phyloP scores from a whole-genome alignment of 1,140 invertebrate genomes.

The Penaeus indicus region DNA sequence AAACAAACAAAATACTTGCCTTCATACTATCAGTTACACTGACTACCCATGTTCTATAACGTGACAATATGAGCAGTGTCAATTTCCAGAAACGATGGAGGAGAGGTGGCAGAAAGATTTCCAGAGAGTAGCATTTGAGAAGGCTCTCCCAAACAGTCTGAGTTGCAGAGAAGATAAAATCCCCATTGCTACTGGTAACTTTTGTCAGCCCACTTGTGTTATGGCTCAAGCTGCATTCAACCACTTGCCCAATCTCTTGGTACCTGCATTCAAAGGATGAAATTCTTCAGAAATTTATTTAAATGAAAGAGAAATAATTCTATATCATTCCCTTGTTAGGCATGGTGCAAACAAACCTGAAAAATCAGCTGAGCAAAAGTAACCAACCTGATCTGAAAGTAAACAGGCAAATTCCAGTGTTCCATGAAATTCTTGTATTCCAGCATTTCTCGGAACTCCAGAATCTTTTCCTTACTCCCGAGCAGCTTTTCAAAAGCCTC shows the following conservation, averaged over 20 bases:
- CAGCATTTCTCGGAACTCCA: constrained; percentile 75
- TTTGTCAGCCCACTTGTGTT: constrained; percentile 68
- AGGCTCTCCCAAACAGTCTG: constrained; percentile 70
- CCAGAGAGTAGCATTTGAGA: constrained; percentile 79
- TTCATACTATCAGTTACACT: constrained; percentile 64
- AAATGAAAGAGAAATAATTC: background rate
- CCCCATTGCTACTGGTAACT: background rate
- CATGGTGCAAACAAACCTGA: background rate
- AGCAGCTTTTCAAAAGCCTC: constrained; percentile 81
- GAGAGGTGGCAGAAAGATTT: constrained; percentile 81
- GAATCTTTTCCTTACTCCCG: constrained; percentile 73
- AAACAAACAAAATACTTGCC: background rate
- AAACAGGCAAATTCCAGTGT: constrained; percentile 94
- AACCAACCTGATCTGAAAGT: constrained; percentile 87
- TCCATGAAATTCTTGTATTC: constrained; percentile 77
- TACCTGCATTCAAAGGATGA: constrained; percentile 41
- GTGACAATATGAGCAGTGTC: constrained; percentile 82
- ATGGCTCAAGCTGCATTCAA: constrained; percentile 69
- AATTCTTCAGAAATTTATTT: background rate
- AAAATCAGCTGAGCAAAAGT: background rate
- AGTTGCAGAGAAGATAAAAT: constrained; percentile 26
- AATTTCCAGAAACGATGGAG: constrained; percentile 89
- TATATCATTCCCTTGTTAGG: background rate
- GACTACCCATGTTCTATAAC: constrained; percentile 80
- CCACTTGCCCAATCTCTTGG: constrained; percentile 58